Base-by-base conservation (phyloP, 2,797 vertebrate species). In the Emydoidea blandingii region DNA sequence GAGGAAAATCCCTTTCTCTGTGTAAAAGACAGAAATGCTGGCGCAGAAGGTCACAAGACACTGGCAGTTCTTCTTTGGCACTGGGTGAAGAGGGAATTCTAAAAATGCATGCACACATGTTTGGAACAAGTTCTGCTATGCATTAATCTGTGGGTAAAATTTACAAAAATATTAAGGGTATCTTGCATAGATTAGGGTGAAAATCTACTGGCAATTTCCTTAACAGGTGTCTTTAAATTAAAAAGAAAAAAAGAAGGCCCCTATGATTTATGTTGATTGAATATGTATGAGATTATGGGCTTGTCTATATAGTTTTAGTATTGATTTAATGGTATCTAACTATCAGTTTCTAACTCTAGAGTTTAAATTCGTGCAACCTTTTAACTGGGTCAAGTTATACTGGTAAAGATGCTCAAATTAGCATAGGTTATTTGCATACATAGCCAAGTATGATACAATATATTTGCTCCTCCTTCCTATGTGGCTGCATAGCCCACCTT, bases 41-140 rank as follows among this genome's bases (percentile, higher is more conserved):
- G 14, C 54, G 78, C 74, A 87, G 80, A 83, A 89, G 2, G 27
- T 78, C 81, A 10, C 3, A 49, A 41, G 83, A 87, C n/a, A 34
- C 19, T 50, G 12, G 59, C 44, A 94, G 79, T 27, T 9, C 11
- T 3, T 12, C 8, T 83, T 41, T 86, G n/a, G 27, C 49, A 86
- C 49, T 59, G 9, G 89, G 82, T 41, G 19, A 15, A 53, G 4
- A 0, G 1, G 5, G 12, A 54, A 91, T 80, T 87, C 54, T 52
- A 50, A 84, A 87, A 88, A 10, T 9, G 5, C 27, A 88, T 90
- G 27, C 15, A 4, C 4, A 1, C 9, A 29, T 5, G 31, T 44
- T 1, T 37, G 49, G 27, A 23, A 44, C 12, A 74, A 0, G 5
- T 1, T 76, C 16, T 21, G 23, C 27, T 29, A 2, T 15, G 21